A percentile compares a stretch with the other conserved stretches of the same genome.
Conservation (phyloP, 2,113 vertebrate species). For the Paradoxurus hermaphroditus region DNA sequence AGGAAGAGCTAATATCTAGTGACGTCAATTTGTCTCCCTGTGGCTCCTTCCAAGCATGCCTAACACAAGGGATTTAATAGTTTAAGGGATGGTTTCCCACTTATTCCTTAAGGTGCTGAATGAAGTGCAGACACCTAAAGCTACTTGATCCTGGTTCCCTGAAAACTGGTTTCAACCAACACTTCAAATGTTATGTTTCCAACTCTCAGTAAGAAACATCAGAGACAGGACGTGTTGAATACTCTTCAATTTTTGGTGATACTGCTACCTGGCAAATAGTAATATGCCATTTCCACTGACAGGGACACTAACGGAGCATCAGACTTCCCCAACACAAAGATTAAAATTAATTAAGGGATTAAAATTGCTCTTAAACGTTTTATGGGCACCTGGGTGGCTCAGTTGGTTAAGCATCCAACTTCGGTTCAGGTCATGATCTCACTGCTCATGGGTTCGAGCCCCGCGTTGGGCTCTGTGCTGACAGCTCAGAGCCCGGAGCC, state of each 20-base stretch:
- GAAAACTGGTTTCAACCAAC: background rate
- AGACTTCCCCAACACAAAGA: background rate
- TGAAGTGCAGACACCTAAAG: background rate
- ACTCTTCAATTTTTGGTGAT: background rate
- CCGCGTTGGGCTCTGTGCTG: too few relatives aligned
- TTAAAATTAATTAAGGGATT: too few relatives aligned
- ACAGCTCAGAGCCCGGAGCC: too few relatives aligned
- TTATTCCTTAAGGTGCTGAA: background rate
- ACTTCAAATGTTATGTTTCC: background rate
- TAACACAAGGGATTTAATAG: background rate
- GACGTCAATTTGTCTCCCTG: background rate
- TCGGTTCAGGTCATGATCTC: too few relatives aligned
- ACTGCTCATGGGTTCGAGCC: too few relatives aligned
- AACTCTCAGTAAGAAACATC: background rate
- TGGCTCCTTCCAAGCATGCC: background rate
- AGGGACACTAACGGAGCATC: background rate
- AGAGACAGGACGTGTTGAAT: background rate
- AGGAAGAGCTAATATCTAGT: background rate
- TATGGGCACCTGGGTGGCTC: too few relatives aligned
- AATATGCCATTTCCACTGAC: background rate
- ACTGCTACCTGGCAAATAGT: background rate
- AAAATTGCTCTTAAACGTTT: background rate
- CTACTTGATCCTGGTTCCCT: background rate
- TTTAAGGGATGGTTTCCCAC: background rate
- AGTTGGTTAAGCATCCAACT: too few relatives aligned